Conservation (phyloP, 1,140 invertebrate species). For the Pseudomyrmex dendroicus region DNA sequence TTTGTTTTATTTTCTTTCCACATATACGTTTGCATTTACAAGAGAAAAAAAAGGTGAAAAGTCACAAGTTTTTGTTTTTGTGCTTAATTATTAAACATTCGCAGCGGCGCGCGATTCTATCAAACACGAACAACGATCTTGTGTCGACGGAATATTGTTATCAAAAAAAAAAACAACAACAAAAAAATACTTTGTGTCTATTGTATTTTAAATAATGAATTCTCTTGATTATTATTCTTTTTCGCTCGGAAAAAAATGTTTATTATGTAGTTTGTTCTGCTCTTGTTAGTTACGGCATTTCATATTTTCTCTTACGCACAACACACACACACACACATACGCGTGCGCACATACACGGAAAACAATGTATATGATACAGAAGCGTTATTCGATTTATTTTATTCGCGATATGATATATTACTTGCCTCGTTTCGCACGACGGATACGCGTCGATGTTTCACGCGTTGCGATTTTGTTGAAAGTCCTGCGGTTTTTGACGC, state of each 20-base stretch:
- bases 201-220: conserved; percentile 25
- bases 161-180: neutral
- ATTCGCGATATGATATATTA: conserved; percentile 26
- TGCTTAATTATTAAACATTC: conserved; percentile 8
- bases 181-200: conserved; percentile 21
- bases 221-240: conserved; percentile 6
- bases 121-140: conserved; percentile 5
- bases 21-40: too few species aligned
- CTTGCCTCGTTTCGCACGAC: conserved; percentile 26
- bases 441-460: conserved; percentile 34
- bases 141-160: neutral
- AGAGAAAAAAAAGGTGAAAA: too few species aligned
- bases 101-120: neutral
- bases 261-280: neutral
- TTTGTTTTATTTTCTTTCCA: too few species aligned
- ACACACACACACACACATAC: neutral
- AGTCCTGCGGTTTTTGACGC: conserved; percentile 26
- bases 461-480: conserved; percentile 38
- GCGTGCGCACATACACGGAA: neutral
- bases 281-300: neutral
- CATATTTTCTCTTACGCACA: neutral
- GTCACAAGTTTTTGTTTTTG: too few species aligned
- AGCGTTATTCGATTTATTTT: conserved; percentile 30
- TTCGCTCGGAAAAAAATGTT: conserved; percentile 17
- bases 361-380: conserved; percentile 1